phyloP scores from a whole-genome alignment of 2,888 invertebrate species.

The Leptinotarsa haldemani region DNA sequence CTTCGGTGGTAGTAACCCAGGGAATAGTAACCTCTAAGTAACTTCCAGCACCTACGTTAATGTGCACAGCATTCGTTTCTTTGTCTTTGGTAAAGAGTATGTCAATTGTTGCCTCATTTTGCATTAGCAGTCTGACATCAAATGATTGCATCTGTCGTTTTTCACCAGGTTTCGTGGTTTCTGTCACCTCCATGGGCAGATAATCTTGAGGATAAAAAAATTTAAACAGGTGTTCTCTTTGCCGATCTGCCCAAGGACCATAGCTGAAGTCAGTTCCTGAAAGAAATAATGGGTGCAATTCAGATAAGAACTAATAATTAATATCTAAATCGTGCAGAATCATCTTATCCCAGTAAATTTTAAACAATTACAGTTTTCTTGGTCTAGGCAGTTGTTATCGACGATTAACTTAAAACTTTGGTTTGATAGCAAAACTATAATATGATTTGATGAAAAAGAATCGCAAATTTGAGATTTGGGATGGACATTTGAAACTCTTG shows the following conservation, averaged over 20 bases:
- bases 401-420: too few species aligned
- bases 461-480: too few species aligned
- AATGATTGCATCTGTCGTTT: constrained; percentile 90
- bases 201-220: constrained; percentile 96
- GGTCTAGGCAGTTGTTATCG: too few species aligned
- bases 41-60: constrained; percentile 94
- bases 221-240: constrained; percentile 93
- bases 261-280: constrained; percentile 92
- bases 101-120: constrained; percentile 95
- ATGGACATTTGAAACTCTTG: too few species aligned
- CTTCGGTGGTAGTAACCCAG: constrained; percentile 86
- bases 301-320: not conserved
- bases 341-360: too few species aligned
- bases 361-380: too few species aligned
- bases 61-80: constrained; percentile 97
- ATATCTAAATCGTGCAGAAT: too few species aligned
- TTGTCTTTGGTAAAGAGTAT: constrained; percentile 94
- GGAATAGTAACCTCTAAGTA: constrained; percentile 93
- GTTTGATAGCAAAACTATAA: too few species aligned
- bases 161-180: constrained; percentile 87
- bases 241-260: constrained; percentile 98
- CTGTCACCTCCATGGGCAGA: constrained; percentile 82
- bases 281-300: not conserved
- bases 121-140: constrained; percentile 89
- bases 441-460: too few species aligned